Conservation (phyloP, 2,797 vertebrate genomes). For the Simalia tracyae region DNA sequence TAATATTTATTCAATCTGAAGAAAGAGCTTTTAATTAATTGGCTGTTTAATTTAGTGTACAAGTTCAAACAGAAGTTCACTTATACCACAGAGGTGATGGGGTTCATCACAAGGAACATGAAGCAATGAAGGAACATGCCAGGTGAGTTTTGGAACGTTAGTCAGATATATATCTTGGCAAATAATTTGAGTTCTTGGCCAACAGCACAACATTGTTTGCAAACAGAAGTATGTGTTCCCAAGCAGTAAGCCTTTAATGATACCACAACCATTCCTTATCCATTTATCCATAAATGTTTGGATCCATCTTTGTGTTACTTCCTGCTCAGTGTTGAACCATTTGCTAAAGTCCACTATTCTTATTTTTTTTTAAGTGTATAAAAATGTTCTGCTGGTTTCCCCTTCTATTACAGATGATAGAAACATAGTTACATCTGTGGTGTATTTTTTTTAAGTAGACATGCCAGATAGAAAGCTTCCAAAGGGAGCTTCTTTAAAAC, state of each 20-base stretch:
- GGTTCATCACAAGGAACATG: constrained; percentile 43
- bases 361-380: neutral
- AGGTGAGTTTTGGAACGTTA: constrained; percentile 59
- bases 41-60: constrained; percentile 61
- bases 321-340: neutral
- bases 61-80: constrained; percentile 65
- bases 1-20: neutral
- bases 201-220: neutral
- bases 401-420: neutral
- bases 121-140: constrained; percentile 46
- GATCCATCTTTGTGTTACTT: neutral
- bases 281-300: neutral
- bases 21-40: constrained; percentile 24
- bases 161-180: neutral
- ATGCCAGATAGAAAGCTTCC: neutral
- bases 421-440: neutral
- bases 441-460: neutral
- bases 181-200: neutral
- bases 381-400: neutral
- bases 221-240: neutral
- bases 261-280: neutral
- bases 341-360: neutral
- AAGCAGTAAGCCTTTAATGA: neutral
- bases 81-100: constrained; percentile 31
- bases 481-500: neutral